phyloP scores from a whole-genome alignment of 2,113 vertebrate species.

The Clarias gariepinus region DNA sequence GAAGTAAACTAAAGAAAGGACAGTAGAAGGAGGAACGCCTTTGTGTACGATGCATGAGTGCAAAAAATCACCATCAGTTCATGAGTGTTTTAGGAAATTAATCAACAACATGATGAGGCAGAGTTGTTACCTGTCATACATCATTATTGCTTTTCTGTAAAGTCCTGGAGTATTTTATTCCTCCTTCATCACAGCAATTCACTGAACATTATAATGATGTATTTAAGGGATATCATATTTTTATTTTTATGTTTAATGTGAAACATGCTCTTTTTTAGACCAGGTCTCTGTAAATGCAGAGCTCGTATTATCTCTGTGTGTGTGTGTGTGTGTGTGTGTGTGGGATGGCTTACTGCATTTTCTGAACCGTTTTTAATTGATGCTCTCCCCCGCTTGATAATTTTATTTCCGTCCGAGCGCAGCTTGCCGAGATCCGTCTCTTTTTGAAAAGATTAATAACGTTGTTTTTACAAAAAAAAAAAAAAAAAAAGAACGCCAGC shows the following conservation, averaged over 20 bases:
- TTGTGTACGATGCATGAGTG: no score
- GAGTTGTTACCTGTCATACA: no score
- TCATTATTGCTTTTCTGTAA: neutral
- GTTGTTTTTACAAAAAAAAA: neutral
- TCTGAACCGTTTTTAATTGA: constrained; percentile 27
- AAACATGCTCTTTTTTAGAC: neutral
- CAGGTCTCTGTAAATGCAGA: neutral
- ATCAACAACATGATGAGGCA: no score
- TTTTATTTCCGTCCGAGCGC: constrained; percentile 49
- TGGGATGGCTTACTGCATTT: constrained; percentile 25
- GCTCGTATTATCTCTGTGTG: neutral
- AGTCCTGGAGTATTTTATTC: neutral
- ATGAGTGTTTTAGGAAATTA: no score
- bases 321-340: neutral
- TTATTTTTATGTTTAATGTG: neutral
- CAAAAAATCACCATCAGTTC: no score
- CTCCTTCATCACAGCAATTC: neutral
- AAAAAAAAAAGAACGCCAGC: neutral
- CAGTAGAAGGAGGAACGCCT: no score
- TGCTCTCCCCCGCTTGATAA: constrained; percentile 39
- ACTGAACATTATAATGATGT: neutral
- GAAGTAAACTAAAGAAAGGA: no score
- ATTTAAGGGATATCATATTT: neutral
- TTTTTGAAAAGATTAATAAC: constrained; percentile 51
- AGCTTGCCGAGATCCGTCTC: constrained; percentile 35